A percentile compares a stretch with the other conserved stretches of the same genome.
Evolutionary conservation across 2,113 vertebrate species (phyloP).

Genomic region (Antennarius striatus): DNA sequence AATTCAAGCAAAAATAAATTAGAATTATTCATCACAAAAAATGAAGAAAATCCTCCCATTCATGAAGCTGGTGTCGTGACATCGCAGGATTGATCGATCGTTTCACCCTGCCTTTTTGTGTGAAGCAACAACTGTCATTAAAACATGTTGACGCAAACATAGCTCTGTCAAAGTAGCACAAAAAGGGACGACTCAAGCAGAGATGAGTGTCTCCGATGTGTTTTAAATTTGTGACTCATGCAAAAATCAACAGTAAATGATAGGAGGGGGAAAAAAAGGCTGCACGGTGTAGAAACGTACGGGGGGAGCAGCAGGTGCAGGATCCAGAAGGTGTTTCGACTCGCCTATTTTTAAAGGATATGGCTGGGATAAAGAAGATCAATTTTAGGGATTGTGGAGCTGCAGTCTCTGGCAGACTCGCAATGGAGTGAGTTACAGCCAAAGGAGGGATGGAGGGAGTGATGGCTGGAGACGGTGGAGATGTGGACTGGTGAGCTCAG

Average conservation of each 20-base stretch:
- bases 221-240: too few species aligned
- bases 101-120: too few species aligned
- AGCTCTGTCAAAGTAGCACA: too few species aligned
- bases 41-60: too few species aligned
- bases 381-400: slow-evolving; percentile 58
- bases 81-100: too few species aligned
- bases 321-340: slow-evolving; percentile 40
- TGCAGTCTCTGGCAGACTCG: slow-evolving; percentile 58
- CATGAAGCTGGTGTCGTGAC: too few species aligned
- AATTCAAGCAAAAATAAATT: too few species aligned
- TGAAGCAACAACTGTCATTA: too few species aligned
- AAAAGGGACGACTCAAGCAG: too few species aligned
- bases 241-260: neutral
- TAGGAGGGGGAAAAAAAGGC: slow-evolving; percentile 1
- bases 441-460: slow-evolving; percentile 39
- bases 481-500: slow-evolving; percentile 64
- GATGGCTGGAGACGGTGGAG: slow-evolving; percentile 50
- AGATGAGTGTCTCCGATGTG: too few species aligned
- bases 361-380: slow-evolving; percentile 55
- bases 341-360: slow-evolving; percentile 47
- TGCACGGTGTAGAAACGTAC: slow-evolving; percentile 1
- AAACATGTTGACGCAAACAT: too few species aligned
- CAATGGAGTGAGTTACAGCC: slow-evolving; percentile 57
- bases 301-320: slow-evolving; percentile 19
- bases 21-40: too few species aligned